Percentiles rank a stretch among this genome's conserved stretches.
Conservation (phyloP, 2,113 vertebrate genomes). For the Lampris megalopsis region DNA sequence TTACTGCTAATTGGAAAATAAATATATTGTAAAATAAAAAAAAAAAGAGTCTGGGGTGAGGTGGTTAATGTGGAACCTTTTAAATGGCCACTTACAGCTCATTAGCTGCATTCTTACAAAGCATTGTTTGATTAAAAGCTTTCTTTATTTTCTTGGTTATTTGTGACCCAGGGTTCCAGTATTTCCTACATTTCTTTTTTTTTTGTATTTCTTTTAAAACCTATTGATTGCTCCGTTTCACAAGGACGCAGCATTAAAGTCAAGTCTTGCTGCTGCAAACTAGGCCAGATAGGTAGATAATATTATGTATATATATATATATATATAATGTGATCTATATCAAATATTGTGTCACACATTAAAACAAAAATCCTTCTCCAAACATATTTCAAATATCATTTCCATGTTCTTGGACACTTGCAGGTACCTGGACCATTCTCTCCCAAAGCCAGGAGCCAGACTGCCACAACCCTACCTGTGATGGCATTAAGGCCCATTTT, state of each 20-base stretch:
- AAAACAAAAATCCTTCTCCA: conserved; percentile 27
- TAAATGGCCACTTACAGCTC: conserved; percentile 67
- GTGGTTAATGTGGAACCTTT: conserved; percentile 61
- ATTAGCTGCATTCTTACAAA: conserved; percentile 59
- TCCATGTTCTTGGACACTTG: conserved; percentile 1
- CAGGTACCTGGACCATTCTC: conserved; percentile 28
- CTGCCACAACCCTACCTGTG: conserved; percentile 13
- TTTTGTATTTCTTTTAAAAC: conserved; percentile 35
- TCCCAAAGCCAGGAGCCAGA: conserved; percentile 40
- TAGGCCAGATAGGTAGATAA: too few species aligned
- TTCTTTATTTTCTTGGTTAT: neutral
- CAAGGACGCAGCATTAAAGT: conserved; percentile 41
- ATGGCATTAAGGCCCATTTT: conserved; percentile 39
- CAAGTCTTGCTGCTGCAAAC: neutral
- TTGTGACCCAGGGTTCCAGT: conserved; percentile 18
- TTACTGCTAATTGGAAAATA: conserved; percentile 77
- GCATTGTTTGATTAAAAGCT: conserved; percentile 59
- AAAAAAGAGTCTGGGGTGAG: conserved; percentile 53
- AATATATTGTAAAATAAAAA: conserved; percentile 60
- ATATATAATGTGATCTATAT: conserved; percentile 10
- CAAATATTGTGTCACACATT: conserved; percentile 24
- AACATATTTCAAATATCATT: conserved; percentile 26
- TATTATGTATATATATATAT: too few species aligned
- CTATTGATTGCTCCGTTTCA: conserved; percentile 36
- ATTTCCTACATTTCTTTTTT: conserved; percentile 42